Base-by-base conservation (phyloP, 2,888 invertebrate species). In the Boloria euphrosyne region DNA sequence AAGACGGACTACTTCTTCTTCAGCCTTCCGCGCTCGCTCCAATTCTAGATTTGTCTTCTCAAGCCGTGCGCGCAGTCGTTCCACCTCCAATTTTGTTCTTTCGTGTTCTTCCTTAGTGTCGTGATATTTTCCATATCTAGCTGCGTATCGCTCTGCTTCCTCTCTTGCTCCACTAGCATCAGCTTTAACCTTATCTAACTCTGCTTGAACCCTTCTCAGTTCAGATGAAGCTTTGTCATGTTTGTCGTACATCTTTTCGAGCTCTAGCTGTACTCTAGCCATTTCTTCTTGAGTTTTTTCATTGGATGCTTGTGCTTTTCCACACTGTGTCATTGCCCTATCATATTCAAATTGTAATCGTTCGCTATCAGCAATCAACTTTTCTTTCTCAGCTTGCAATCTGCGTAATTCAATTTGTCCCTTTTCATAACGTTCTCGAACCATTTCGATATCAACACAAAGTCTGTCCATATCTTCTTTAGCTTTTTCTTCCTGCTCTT, bases 231-330 rank as follows among this genome's bases (percentile, higher is more conserved):
- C 94, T 81, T 97, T 96, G 75, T 98, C 98, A 79, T 97, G 96
- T 76, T 97, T 97, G 79, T 98, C 98, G 78, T 97, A 96, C 93
- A 97, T 95, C 86, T 97, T 98, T 82, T 98, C 98, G 53, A 97
- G 93, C 87, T 98, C 98, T 61, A 97, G 93, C 80, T 97, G 96
- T 76, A 97, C 94, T 76, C 97, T 93, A 0, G 97, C 96, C 76
- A 97, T 94, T 88, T 98, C 98, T 82, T 98, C 98, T 83, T 97
- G 97, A 61, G 96, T 95, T 79, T 97, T 97, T 81, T 98, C 98
- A 70, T 97, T 95, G 6, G 95, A 95, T 13, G 95, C 95, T 81
- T 96, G 97, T 13, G 96, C 95, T 88, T 98, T 98, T 71, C 95
- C 95, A 77, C 96, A 95, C 80, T 97, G 97, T 66, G 96, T 95